Evolutionary conservation across 2,888 invertebrate genomes (phyloP).

Genomic region (Xanthostigma xanthostigma): DNA sequence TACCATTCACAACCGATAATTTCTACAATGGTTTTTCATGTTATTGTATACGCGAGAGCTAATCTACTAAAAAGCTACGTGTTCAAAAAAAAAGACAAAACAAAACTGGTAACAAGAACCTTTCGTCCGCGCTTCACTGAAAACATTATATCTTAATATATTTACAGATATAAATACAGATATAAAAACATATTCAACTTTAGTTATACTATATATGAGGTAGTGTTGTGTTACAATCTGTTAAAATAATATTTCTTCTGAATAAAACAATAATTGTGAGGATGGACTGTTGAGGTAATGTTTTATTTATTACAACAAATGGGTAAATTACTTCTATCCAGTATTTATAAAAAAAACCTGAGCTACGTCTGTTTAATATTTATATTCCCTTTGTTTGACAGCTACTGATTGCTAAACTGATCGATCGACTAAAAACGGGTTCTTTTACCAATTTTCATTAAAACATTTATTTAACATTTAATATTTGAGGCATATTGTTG

Average conservation of each 20-base stretch:
- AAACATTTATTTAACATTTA: too few species aligned
- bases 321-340: neutral
- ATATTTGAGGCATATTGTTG: too few species aligned
- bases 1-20: neutral
- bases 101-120: too few species aligned
- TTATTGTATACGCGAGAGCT: neutral
- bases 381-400: too few species aligned
- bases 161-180: neutral
- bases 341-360: neutral
- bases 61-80: neutral
- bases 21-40: neutral
- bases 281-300: too few species aligned
- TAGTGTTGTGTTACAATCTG: neutral
- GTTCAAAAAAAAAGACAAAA: neutral
- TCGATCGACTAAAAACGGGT: too few species aligned
- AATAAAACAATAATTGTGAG: too few species aligned
- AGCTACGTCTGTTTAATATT: too few species aligned
- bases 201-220: neutral
- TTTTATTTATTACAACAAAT: too few species aligned
- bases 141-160: neutral
- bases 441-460: too few species aligned
- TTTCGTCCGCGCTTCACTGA: neutral
- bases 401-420: too few species aligned
- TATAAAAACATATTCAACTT: neutral
- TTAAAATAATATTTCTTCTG: too few species aligned